Percentiles rank a stretch among this genome's conserved stretches.
phyloP scores from a whole-genome alignment of 2,888 invertebrate genomes.

The Metacarcinus magister region DNA sequence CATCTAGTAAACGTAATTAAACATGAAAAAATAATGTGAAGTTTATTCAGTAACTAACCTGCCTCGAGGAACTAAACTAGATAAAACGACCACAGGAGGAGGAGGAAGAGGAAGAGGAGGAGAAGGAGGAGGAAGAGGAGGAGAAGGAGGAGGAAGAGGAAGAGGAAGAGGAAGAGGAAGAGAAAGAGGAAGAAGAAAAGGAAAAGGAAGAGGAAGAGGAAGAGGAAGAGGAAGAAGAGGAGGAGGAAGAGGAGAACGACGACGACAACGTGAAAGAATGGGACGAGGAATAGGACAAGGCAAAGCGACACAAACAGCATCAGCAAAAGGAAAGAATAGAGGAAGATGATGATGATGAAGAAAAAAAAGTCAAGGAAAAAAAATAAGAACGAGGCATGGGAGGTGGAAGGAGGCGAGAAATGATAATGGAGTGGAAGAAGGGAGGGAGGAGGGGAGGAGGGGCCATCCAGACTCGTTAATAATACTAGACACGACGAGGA shows the following conservation, averaged over 20 bases:
- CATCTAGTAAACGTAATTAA: background rate
- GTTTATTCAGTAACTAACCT: background rate
- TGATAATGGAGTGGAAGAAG: background rate
- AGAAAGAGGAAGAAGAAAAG: background rate
- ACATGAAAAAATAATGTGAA: background rate
- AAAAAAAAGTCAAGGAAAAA: background rate
- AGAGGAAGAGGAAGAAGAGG: background rate
- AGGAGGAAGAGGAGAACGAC: background rate
- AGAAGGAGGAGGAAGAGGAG: background rate
- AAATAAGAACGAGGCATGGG: background rate
- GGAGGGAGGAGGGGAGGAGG: background rate
- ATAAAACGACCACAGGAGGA: background rate
- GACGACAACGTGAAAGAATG: background rate
- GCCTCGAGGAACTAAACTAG: background rate
- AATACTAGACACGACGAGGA: slow-evolving; percentile 34
- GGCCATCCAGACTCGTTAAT: background rate
- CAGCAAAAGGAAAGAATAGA: background rate
- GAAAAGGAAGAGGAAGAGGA: background rate
- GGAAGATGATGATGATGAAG: background rate
- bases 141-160: background rate
- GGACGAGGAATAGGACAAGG: background rate
- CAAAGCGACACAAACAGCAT: background rate
- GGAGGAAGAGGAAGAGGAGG: background rate
- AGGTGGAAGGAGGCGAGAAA: background rate
- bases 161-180: background rate